Evolutionary conservation across 2,113 vertebrate species (phyloP).

Genomic region (Pleuronectes platessa): DNA sequence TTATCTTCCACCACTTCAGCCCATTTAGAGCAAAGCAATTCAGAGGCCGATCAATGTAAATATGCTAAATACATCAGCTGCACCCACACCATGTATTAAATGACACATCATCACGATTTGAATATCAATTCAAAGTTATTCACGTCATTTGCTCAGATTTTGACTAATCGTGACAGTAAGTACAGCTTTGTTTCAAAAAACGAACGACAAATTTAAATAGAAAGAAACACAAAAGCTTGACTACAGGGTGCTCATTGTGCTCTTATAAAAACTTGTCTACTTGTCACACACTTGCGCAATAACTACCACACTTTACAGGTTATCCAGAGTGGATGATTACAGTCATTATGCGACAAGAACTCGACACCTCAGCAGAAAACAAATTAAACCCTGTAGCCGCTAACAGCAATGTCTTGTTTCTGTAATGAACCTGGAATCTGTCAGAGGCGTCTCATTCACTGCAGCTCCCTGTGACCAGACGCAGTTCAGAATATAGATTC

Average conservation of each 20-base stretch:
- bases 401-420: not conserved
- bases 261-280: not conserved
- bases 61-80: no score
- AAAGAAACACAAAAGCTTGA: not conserved
- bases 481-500: not conserved
- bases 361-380: not conserved
- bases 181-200: no score
- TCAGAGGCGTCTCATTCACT: not conserved
- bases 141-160: not conserved
- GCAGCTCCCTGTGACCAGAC: not conserved
- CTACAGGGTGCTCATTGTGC: not conserved
- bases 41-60: not conserved
- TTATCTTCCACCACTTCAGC: not conserved
- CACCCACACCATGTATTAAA: no score
- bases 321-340: not conserved
- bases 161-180: not conserved
- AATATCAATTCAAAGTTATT: no score
- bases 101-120: no score
- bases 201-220: not conserved
- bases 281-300: not conserved
- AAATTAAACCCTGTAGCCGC: conserved; percentile 1
- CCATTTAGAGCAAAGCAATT: not conserved
- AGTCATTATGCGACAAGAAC: not conserved
- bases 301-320: not conserved
- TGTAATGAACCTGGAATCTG: not conserved